Conservation (phyloP, 2,113 vertebrate genomes). For the Poecile atricapillus region DNA sequence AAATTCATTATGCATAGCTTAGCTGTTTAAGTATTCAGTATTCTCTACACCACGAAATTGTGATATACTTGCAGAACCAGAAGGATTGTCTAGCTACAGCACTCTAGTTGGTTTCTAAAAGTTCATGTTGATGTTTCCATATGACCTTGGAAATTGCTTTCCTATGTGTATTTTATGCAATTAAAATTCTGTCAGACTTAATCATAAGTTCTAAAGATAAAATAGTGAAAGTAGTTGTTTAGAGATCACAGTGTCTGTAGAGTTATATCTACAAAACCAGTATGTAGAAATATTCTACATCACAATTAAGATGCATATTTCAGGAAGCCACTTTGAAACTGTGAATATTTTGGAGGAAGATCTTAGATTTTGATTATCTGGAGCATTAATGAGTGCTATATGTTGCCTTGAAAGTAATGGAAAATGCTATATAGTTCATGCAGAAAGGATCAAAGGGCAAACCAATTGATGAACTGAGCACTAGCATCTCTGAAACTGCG, state of each 20-base stretch:
- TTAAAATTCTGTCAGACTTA: neutral
- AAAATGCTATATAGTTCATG: neutral
- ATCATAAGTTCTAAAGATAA: neutral
- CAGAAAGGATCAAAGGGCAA: neutral
- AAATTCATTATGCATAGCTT: neutral
- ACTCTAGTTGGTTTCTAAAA: neutral
- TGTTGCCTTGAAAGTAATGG: neutral
- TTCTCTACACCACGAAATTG: neutral
- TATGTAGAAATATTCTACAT: neutral
- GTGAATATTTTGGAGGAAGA: neutral
- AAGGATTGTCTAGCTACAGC: neutral
- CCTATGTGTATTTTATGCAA: neutral
- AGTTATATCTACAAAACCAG: neutral
- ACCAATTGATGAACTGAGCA: neutral
- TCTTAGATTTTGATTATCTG: neutral
- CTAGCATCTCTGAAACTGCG: neutral
- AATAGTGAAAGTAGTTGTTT: neutral
- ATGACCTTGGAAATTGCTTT: neutral
- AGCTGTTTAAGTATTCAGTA: neutral
- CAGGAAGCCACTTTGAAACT: neutral
- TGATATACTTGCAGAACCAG: neutral
- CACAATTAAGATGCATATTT: neutral
- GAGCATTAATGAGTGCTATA: neutral
- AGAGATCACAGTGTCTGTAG: neutral
- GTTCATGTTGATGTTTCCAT: neutral